Conservation (phyloP, 2,797 vertebrate species). For the Triplophysa yarkandensis region DNA sequence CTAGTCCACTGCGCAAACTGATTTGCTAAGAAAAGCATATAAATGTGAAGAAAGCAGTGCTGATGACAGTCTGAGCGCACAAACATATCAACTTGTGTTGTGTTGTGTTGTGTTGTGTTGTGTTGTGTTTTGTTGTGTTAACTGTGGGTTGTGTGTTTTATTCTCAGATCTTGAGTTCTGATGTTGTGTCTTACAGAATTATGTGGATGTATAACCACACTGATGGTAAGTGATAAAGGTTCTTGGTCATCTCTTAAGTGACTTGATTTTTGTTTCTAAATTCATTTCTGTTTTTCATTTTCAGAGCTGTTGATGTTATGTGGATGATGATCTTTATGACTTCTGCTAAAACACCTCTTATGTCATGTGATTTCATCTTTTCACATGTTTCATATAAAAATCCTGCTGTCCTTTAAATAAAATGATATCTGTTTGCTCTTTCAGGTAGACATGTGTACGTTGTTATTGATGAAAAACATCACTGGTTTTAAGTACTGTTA, state of each 20-base stretch:
- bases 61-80: slow-evolving; percentile 59
- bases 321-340: neutral
- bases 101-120: no score
- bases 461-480: no score
- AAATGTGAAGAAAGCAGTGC: slow-evolving; percentile 60
- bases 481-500: no score
- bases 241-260: neutral
- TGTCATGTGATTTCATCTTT: neutral
- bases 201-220: no score
- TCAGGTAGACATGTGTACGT: no score
- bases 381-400: no score
- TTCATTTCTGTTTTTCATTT: neutral
- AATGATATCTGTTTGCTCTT: no score
- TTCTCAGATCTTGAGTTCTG: neutral
- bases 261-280: neutral
- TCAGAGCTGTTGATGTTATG: neutral
- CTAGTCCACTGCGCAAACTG: slow-evolving; percentile 66
- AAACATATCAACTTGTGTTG: neutral
- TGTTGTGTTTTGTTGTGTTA: no score
- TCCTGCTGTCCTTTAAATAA: no score
- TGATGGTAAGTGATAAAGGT: no score
- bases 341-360: no score
- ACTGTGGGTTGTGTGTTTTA: neutral
- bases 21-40: slow-evolving; percentile 35
- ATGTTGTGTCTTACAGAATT: no score